Conservation (phyloP, 2,113 vertebrate genomes). For the Phodopus roborovskii region DNA sequence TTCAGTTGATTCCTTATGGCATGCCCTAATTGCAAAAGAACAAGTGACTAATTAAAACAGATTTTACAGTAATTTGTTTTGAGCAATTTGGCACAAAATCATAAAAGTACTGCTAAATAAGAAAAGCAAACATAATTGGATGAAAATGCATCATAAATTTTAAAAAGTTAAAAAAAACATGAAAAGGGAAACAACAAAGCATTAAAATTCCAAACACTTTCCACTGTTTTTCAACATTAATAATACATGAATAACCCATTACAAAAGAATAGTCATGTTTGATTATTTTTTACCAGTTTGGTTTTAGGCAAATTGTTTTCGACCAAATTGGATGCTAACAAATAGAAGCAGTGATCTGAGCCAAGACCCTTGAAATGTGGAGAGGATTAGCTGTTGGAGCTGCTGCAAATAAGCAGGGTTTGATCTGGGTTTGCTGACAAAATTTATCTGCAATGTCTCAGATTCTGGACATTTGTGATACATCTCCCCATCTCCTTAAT, state of each 20-base stretch:
- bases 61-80: conserved; percentile 21
- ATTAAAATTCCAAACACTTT: conserved; percentile 49
- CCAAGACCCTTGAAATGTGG: background rate
- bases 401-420: background rate
- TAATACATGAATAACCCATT: conserved; percentile 33
- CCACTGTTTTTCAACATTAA: conserved; percentile 23
- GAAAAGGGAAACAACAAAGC: conserved; percentile 27
- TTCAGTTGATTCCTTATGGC: background rate
- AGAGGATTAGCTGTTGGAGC: background rate
- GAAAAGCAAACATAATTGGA: conserved; percentile 39
- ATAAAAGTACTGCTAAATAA: conserved; percentile 14
- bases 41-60: background rate
- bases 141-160: conserved; percentile 44
- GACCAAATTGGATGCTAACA: background rate
- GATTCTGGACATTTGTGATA: background rate
- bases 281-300: conserved; percentile 45
- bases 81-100: background rate
- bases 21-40: background rate
- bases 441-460: background rate
- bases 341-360: background rate
- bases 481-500: background rate
- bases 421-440: background rate
- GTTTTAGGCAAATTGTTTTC: conserved; percentile 50
- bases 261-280: conserved; percentile 17
- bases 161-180: conserved; percentile 4